Percentiles rank a stretch among this genome's conserved stretches.
These are phyloP conservation scores for Priocnemis perturbator DNA, from an alignment of 2,888 invertebrate genomes.

Conservation along the genomic window DNA sequence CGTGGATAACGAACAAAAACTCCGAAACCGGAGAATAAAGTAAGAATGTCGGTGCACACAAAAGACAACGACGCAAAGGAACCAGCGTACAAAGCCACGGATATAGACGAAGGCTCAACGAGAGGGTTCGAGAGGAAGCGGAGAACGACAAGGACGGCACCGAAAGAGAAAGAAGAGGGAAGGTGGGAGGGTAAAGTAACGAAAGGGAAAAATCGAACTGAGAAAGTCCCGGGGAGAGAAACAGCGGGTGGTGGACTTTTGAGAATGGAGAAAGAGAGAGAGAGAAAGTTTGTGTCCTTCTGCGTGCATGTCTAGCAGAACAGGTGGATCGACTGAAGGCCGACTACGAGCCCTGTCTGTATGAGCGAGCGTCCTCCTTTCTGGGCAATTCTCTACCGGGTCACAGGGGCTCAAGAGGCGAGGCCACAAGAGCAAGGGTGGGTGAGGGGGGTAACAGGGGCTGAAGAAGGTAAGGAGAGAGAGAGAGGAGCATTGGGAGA, in stretches of 20 bases:
- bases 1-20: too few species aligned
- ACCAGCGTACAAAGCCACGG: too few species aligned
- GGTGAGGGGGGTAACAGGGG: conserved; percentile 19
- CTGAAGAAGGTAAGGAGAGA: not conserved
- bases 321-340: not conserved
- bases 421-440: conserved; percentile 31
- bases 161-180: not conserved
- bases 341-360: not conserved
- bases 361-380: not conserved
- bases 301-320: too few species aligned
- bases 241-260: too few species aligned
- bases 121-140: too few species aligned
- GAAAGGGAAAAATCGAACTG: not conserved
- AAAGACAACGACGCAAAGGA: too few species aligned
- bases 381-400: not conserved
- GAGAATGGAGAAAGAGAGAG: conserved; percentile 12
- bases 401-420: not conserved
- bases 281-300: not conserved
- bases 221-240: too few species aligned
- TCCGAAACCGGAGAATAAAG: too few species aligned
- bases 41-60: too few species aligned
- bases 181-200: not conserved
- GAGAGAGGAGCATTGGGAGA: conserved; percentile 34
- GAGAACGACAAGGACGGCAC: conserved; percentile 10
- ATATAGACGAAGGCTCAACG: too few species aligned